Base-by-base conservation (phyloP, 1,140 invertebrate genomes). In the Diachasmimorpha longicaudata region DNA sequence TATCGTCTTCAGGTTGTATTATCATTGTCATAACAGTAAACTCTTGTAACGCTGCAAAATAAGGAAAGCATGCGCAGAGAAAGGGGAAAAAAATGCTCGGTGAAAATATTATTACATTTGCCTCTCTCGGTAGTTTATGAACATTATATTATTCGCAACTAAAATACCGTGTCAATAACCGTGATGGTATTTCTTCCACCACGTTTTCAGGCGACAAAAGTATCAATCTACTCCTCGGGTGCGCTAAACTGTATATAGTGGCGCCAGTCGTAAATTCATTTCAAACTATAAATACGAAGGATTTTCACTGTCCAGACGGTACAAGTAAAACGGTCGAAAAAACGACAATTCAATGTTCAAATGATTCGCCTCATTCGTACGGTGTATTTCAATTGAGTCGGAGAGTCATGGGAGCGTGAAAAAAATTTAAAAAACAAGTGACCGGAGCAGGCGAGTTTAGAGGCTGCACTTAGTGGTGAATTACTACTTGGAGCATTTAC, bases 271-370 rank as follows among this genome's bases (percentile, higher is more conserved):
- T 58, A 58, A 58, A 58, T 58, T 58, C 16, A 58, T 58, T 58
- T 58, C 52, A 58, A 58, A 58, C 52, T 58, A 58, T 58, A 58
- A 58, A 58, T 58, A 58, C 52, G 52, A 58, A 19, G 52, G n/a
- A 58, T 58, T 58, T 58, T 58, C 52, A 58, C 52, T 58, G 52
- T 58, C 52, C 52, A 58, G 52, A 58, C 52, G 52, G 19, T 10
- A 16, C 52, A 21, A 58, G 52, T 58, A 58, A 58, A 58, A 16
- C 52, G n/a, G 52, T 58, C 52, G 1, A 21, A 58, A 58, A 58
- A 58, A 58, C 52, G 52, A 58, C 52, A 3, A 58, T 16, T 58
- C 52, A 58, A 58, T 58, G 52, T 58, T 58, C 2, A 9, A 58
- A 58, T 58, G 19, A 58, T 58, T 31, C 31, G 31, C 6, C 31